phyloP scores from a whole-genome alignment of 1,140 invertebrate genomes.

The Ptiloglossa arizonensis region DNA sequence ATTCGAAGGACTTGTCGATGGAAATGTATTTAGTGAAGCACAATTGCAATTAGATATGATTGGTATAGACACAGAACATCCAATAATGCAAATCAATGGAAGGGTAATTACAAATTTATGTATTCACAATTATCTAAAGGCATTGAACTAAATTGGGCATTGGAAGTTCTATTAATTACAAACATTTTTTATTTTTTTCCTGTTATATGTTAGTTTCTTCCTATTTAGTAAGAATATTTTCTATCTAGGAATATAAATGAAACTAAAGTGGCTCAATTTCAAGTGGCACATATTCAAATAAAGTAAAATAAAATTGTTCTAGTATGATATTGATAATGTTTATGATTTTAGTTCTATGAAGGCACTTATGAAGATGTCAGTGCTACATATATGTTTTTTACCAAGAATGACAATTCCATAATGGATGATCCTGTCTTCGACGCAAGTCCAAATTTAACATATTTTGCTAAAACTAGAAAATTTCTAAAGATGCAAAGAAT shows the following conservation, averaged over 20 bases:
- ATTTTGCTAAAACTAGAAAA: slow-evolving; percentile 81
- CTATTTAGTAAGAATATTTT: too few relatives aligned
- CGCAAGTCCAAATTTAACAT: slow-evolving; percentile 76
- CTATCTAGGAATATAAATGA: too few relatives aligned
- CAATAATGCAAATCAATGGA: slow-evolving; percentile 83
- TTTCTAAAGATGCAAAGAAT: slow-evolving; percentile 81
- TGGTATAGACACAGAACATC: slow-evolving; percentile 82
- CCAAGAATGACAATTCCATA: slow-evolving; percentile 74
- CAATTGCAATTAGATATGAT: slow-evolving; percentile 80
- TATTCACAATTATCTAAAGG: too few relatives aligned
- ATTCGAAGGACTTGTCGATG: slow-evolving; percentile 74
- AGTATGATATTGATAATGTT: slow-evolving; percentile 9
- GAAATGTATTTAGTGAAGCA: slow-evolving; percentile 69
- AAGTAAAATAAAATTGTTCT: not conserved
- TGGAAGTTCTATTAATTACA: too few relatives aligned
- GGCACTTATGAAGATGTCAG: slow-evolving; percentile 81
- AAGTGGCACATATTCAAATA: too few relatives aligned
- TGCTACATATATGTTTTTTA: slow-evolving; percentile 82
- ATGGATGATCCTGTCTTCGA: slow-evolving; percentile 81
- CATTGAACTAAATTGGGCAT: too few relatives aligned
- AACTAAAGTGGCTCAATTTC: too few relatives aligned
- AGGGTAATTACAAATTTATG: slow-evolving; percentile 70
- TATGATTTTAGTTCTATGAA: slow-evolving; percentile 75
- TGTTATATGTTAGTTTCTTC: too few relatives aligned
- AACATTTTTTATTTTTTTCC: too few relatives aligned